Evolutionary conservation across 2,888 invertebrate genomes (phyloP).

Genomic region (Sesamia inferens): DNA sequence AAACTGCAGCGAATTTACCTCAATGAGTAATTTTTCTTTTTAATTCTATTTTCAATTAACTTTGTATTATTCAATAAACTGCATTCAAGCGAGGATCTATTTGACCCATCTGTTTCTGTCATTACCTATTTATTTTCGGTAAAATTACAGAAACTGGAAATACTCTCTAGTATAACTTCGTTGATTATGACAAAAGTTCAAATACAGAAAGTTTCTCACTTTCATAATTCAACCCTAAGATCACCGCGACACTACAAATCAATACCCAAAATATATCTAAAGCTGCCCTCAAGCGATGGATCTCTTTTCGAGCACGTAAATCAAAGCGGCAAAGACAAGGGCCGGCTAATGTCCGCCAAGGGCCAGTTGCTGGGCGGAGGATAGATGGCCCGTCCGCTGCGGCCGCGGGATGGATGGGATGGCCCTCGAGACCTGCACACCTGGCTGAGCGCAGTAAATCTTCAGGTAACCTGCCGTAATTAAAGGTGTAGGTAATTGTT

Average conservation of each 20-base stretch:
- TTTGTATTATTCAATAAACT: no score
- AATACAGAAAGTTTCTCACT: neutral
- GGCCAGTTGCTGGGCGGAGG: conserved; percentile 65
- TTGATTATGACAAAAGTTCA: neutral
- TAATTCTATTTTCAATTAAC: neutral
- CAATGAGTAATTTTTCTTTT: neutral
- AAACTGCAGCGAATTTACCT: conserved; percentile 5
- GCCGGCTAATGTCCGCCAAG: conserved; percentile 79
- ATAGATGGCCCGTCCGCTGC: conserved; percentile 57
- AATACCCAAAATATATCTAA: conserved; percentile 57
- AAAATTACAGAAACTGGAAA: no score
- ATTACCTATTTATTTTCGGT: no score
- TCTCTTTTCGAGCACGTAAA: conserved; percentile 82
- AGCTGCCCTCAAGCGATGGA: conserved; percentile 78
- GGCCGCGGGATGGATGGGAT: conserved; percentile 59
- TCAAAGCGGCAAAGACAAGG: conserved; percentile 85
- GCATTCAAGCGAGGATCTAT: no score
- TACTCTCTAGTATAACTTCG: no score
- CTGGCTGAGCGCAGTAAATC: conserved; percentile 64
- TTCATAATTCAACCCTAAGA: conserved; percentile 1
- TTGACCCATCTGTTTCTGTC: no score
- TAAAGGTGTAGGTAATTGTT: conserved; percentile 52
- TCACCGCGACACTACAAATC: conserved; percentile 30
- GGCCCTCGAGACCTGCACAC: conserved; percentile 62
- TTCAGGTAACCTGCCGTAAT: conserved; percentile 58